phyloP scores from a whole-genome alignment of 2,797 vertebrate genomes.

The Pelobates cultripes region DNA sequence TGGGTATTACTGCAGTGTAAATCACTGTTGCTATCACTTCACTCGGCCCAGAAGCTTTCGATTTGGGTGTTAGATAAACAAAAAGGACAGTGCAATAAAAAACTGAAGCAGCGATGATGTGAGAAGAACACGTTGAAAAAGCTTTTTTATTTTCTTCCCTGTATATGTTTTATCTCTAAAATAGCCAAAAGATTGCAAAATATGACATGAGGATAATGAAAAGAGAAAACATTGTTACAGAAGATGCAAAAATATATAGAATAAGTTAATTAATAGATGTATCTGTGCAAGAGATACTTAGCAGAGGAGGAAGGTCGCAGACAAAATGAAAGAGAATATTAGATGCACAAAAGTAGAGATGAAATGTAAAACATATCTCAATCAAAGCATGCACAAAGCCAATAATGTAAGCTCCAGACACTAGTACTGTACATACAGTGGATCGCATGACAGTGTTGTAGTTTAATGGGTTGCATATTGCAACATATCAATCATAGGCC shows the following conservation, averaged over 20 bases:
- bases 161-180: neutral
- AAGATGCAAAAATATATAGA: neutral
- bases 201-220: constrained; percentile 13
- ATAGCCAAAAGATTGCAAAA: neutral
- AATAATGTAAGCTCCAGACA: constrained; percentile 1
- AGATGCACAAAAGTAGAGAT: constrained; percentile 7
- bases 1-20: neutral
- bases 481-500: constrained; percentile 14
- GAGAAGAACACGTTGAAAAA: neutral
- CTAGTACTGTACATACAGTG: neutral
- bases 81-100: neutral
- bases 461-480: constrained; percentile 9
- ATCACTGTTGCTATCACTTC: neutral
- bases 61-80: neutral
- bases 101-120: neutral
- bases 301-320: no score
- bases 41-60: neutral
- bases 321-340: no score
- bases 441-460: neutral
- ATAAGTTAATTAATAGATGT: no score
- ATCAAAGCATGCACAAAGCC: neutral
- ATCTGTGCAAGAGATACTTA: no score
- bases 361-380: neutral
- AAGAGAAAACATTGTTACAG: neutral
- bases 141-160: constrained; percentile 15